Percentiles rank a stretch among this genome's conserved stretches.
Conservation (phyloP, 1,140 invertebrate species). For the Drosophila insularis region DNA sequence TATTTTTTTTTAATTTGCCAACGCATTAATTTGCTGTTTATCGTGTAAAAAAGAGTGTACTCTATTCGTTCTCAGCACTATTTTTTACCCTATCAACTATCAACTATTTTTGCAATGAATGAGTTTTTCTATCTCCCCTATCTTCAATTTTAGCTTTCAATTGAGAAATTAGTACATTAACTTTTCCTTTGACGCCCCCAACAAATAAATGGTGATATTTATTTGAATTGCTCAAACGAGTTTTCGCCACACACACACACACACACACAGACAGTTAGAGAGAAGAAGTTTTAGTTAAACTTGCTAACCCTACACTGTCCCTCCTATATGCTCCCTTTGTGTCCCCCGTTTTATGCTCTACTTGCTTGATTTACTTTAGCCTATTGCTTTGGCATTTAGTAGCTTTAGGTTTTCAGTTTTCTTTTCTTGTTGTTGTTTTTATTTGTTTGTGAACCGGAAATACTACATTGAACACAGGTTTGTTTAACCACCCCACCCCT, state of each 20-base stretch:
- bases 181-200: conserved; percentile 70
- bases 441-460: conserved; percentile 70
- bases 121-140: background rate
- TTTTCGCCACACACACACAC: conserved; percentile 45
- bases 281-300: conserved; percentile 67
- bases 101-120: background rate
- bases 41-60: background rate
- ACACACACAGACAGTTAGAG: conserved; percentile 42
- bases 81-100: background rate
- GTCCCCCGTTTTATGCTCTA: conserved; percentile 19
- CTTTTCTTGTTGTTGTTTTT: conserved; percentile 32
- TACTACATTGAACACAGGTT: conserved; percentile 61
- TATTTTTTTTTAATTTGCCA: too few relatives aligned
- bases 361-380: conserved; percentile 75
- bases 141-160: conserved; percentile 51
- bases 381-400: conserved; percentile 77
- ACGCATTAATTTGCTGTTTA: too few relatives aligned
- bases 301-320: conserved; percentile 40
- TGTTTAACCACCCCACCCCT: conserved; percentile 18
- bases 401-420: conserved; percentile 69
- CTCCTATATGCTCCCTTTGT: background rate
- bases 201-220: conserved; percentile 74
- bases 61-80: background rate
- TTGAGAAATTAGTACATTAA: conserved; percentile 79
- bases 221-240: conserved; percentile 76